These are phyloP conservation scores for Heliconius eleuchia DNA, from an alignment of 1,140 invertebrate species.

Conservation along the genomic window DNA sequence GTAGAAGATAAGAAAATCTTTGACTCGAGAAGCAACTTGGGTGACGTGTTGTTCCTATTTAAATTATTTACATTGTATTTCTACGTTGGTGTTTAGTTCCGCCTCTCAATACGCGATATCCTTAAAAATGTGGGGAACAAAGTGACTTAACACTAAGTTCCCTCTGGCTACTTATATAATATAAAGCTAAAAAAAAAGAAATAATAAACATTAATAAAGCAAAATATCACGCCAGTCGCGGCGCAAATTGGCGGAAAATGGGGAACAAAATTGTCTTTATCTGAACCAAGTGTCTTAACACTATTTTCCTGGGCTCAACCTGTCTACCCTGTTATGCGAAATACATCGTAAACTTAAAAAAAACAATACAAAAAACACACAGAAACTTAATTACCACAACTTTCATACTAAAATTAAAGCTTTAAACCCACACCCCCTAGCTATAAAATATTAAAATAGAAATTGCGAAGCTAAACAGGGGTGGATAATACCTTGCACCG, in stretches of 20 bases:
- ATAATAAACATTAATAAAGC: no score
- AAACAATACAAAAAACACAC: background rate
- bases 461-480: background rate
- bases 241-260: background rate
- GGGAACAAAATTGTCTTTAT: background rate
- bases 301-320: background rate
- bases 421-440: background rate
- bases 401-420: background rate
- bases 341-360: background rate
- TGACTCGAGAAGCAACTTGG: no score
- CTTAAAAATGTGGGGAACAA: no score
- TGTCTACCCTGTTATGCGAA: background rate
- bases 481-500: background rate
- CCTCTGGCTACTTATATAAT: no score
- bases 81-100: no score
- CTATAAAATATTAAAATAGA: conserved; percentile 1
- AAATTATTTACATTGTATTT: no score
- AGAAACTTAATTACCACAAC: background rate
- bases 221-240: no score
- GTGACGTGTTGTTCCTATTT: no score
- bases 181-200: no score
- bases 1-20: no score
- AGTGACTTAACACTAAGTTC: no score
- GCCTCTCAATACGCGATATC: no score
- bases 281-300: background rate